These are phyloP conservation scores for Mylabris sibirica DNA, from an alignment of 2,888 invertebrate species.

Conservation along the genomic window DNA sequence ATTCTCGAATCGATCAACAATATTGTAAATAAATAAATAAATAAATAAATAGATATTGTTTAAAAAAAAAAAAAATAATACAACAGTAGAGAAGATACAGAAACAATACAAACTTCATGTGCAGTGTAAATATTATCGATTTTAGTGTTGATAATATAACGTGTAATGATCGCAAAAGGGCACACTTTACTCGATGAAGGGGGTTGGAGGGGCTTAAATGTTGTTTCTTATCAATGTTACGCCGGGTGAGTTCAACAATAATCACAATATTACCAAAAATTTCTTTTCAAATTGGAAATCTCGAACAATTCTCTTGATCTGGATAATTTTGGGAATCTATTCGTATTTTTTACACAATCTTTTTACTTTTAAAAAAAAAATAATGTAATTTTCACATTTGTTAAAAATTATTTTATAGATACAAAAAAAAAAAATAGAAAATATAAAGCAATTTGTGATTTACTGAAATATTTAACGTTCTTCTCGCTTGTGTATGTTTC, in stretches of 20 bases:
- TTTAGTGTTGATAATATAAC: neutral
- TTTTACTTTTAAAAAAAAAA: too few relatives aligned
- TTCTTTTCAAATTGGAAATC: neutral
- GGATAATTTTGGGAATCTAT: slow-evolving; percentile 2
- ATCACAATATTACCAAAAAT: neutral
- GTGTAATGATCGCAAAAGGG: neutral
- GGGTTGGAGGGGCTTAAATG: slow-evolving; percentile 2
- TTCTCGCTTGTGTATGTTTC: too few relatives aligned
- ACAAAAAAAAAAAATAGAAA: slow-evolving; percentile 32
- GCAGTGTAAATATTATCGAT: slow-evolving; percentile 9
- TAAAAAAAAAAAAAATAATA: neutral
- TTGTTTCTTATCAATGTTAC: slow-evolving; percentile 4
- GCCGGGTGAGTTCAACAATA: slow-evolving; percentile 5
- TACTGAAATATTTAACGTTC: slow-evolving; percentile 36
- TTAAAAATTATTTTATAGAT: slow-evolving; percentile 26
- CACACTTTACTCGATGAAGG: neutral
- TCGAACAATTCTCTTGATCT: slow-evolving; percentile 1
- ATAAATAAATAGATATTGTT: neutral
- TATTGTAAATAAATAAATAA: neutral
- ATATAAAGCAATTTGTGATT: slow-evolving; percentile 47
- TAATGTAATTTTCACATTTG: too few relatives aligned
- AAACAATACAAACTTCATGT: neutral
- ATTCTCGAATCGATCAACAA: slow-evolving; percentile 34
- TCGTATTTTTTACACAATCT: neutral
- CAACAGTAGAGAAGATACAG: neutral